Percentiles rank a stretch among this genome's conserved stretches.
Conservation (phyloP, 2,888 invertebrate species). For the Rugalucina vietnamica region DNA sequence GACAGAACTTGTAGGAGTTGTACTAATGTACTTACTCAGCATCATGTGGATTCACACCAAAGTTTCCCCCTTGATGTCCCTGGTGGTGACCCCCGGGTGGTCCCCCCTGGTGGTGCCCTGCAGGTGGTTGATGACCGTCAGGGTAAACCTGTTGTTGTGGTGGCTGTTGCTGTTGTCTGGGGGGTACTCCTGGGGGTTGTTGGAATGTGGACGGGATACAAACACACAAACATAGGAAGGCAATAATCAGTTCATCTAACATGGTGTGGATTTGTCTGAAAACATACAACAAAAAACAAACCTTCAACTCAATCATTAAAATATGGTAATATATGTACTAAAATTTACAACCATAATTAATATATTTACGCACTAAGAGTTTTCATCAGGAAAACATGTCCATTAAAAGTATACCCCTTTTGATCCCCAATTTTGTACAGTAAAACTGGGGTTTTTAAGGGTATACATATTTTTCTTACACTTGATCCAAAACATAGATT, state of each 20-base stretch:
- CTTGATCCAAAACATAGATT: no score
- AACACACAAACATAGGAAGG: slow-evolving; percentile 28
- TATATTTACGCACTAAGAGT: no score
- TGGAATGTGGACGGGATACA: not conserved
- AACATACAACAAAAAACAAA: not conserved
- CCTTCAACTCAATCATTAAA: no score
- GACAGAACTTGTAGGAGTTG: no score
- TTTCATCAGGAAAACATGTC: no score
- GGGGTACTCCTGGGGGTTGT: slow-evolving; percentile 48
- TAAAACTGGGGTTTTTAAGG: no score
- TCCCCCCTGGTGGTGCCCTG: slow-evolving; percentile 20
- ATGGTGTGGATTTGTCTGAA: not conserved
- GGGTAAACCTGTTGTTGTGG: slow-evolving; percentile 46
- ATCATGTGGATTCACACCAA: slow-evolving; percentile 72
- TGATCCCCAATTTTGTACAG: no score
- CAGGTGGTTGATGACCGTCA: slow-evolving; percentile 8
- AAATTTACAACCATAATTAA: no score
- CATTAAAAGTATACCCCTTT: no score
- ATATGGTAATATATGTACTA: no score
- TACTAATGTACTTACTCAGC: slow-evolving; percentile 72
- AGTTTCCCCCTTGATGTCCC: slow-evolving; percentile 60
- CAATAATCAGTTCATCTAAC: not conserved
- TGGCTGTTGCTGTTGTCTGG: slow-evolving; percentile 27
- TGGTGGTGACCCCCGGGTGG: slow-evolving; percentile 59
- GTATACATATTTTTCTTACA: no score